phyloP scores from a whole-genome alignment of 2,113 vertebrate genomes.

The Cepphus grylle region DNA sequence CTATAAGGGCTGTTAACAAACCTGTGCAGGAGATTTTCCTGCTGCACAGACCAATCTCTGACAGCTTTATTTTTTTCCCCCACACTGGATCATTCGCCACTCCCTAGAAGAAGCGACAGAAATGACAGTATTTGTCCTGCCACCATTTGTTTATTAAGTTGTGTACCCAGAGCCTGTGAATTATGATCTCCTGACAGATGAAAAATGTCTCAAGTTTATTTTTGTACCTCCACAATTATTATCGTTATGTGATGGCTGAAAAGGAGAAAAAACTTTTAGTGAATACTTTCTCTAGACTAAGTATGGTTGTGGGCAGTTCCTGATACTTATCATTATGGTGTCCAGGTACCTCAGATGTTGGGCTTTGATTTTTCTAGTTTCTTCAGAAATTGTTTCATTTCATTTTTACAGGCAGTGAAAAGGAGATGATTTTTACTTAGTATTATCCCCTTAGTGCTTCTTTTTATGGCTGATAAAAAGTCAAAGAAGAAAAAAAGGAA shows the following conservation, averaged over 20 bases:
- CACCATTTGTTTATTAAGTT: neutral
- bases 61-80: neutral
- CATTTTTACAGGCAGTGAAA: neutral
- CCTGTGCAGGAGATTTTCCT: neutral
- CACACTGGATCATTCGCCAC: neutral
- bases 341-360: neutral
- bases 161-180: neutral
- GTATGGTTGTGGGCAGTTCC: neutral
- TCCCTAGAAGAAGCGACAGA: neutral
- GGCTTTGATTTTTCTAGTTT: neutral
- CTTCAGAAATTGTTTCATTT: neutral
- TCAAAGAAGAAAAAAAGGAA: neutral
- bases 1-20: neutral
- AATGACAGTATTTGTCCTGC: neutral
- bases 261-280: neutral
- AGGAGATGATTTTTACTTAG: neutral
- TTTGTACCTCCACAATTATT: neutral
- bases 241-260: neutral
- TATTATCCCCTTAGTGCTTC: neutral
- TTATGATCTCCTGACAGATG: neutral
- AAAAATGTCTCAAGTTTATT: neutral
- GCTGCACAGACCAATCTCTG: neutral
- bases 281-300: neutral
- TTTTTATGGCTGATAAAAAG: neutral
- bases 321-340: neutral